These are phyloP conservation scores for Brachyptera risi DNA, from an alignment of 2,888 invertebrate species.

Conservation along the genomic window DNA sequence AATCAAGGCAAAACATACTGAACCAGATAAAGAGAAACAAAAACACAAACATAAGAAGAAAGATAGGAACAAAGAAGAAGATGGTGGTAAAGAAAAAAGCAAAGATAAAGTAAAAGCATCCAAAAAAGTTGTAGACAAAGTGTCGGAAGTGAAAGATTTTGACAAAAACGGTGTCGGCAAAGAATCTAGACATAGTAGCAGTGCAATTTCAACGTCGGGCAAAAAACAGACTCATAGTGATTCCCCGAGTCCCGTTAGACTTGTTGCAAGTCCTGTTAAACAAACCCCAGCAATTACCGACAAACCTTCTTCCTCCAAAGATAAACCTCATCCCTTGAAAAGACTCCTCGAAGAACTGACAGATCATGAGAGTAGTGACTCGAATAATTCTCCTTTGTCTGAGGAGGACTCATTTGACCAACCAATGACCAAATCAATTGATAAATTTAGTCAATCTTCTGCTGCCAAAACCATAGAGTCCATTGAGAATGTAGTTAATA, in stretches of 20 bases:
- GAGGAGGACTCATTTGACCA: constrained; percentile 31
- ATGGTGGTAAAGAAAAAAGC: constrained; percentile 44
- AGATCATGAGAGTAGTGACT: constrained; percentile 30
- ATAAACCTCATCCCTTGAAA: constrained; percentile 31
- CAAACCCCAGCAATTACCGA: constrained; percentile 13
- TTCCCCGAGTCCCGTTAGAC: constrained; percentile 18
- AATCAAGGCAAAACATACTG: constrained; percentile 9
- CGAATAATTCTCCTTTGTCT: constrained; percentile 30
- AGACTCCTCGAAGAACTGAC: constrained; percentile 31
- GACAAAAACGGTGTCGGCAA: constrained; percentile 31
- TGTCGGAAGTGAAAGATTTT: constrained; percentile 27
- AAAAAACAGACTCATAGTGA: neutral
- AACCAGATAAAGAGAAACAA: constrained; percentile 41
- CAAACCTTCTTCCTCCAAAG: constrained; percentile 23
- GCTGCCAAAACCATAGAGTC: constrained; percentile 8
- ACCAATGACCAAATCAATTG: constrained; percentile 23
- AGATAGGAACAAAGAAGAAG: constrained; percentile 40
- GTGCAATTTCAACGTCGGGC: neutral
- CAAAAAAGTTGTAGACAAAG: constrained; percentile 28
- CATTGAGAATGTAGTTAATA: constrained; percentile 11
- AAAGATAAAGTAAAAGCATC: constrained; percentile 35
- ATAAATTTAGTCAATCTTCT: neutral
- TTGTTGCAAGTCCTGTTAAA: constrained; percentile 19
- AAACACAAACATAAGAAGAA: constrained; percentile 41
- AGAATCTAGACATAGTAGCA: constrained; percentile 12